Base-by-base conservation (phyloP, 1,140 invertebrate genomes). In the Drosophila prosaltans region DNA sequence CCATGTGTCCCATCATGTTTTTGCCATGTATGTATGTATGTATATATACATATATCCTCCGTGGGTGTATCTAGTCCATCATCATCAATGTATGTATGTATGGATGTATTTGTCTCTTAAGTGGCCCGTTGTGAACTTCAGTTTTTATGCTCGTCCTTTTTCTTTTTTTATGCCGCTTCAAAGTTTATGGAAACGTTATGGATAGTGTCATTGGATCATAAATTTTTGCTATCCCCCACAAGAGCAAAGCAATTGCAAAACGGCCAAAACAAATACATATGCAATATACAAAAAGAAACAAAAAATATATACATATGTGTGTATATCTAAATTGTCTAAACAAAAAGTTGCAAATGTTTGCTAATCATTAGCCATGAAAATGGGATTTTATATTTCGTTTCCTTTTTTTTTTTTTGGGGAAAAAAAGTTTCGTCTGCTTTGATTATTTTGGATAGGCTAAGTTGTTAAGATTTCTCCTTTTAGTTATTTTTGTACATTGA, bases 101-200 rank as follows among this genome's bases (percentile, higher is more conserved):
- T 26, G 43, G 55, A 39, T 70, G 21, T 65, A 16, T 68, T 45
- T 48, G 43, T 36, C 30, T 36, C 72, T 39, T n/a, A 69, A 69
- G 65, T 45, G 59, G 61, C 26, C 28, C 5, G 26, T 43, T 43
- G 43, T 63, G 24, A 63, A 45, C 41, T 63, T 54, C 24, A 69
- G 41, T 65, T 74, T 74, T 60, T 74, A 74, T 72, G 70, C 7
- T 59, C 16, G 36, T 59, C 9, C 9, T 8, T 24, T 26, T 51
- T 48, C 2, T 2, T 21, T 48, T 48, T 48, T 59, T 59, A 59
- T 59, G 36, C 36, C 21, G 26, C 24, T 58, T 48, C 26, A 70
- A 74, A 51, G 11, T 76, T 75, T 75, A 76, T 75, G 30, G 72
- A 58, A 41, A 7, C 21, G 55, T 36, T 21, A 21, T 48, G 30